A percentile compares a stretch with the other conserved stretches of the same genome.
Evolutionary conservation across 30 jellyfish, hydroid and myxozoan species (phyloP).

Genomic region (Turritopsis dohrnii): DNA sequence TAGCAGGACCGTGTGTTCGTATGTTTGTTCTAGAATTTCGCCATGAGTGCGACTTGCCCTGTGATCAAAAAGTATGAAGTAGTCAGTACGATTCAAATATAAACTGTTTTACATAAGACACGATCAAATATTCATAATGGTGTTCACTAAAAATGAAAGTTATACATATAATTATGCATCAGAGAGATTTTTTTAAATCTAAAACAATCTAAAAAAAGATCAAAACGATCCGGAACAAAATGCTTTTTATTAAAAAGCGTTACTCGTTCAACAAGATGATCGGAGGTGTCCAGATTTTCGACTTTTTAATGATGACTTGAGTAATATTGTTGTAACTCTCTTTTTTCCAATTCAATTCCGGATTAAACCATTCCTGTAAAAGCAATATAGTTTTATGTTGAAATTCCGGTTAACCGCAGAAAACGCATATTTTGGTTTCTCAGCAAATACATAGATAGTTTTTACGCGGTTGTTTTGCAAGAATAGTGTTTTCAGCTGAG

Average conservation of each 20-base stretch:
- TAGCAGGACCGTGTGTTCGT: constrained; percentile 32
- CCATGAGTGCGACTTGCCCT: constrained; percentile 28
- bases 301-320: constrained; percentile 43
- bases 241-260: background rate
- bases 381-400: background rate
- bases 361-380: constrained; percentile 62
- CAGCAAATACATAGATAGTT: no score
- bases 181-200: no score
- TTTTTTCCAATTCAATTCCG: constrained; percentile 45
- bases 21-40: constrained; percentile 15
- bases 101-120: no score
- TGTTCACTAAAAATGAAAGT: no score
- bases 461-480: no score
- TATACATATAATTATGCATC: no score
- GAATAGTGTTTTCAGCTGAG: no score
- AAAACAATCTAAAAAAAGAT: no score
- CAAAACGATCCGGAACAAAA: no score
- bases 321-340: constrained; percentile 29
- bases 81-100: background rate
- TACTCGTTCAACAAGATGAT: constrained; percentile 60
- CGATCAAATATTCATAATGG: no score
- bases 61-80: background rate
- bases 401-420: no score
- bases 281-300: constrained; percentile 61
- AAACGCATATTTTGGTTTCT: no score